A percentile compares a stretch with the other conserved stretches of the same genome.
These are phyloP conservation scores for Campylomormyrus tamandua DNA, from an alignment of 2,113 vertebrate species.

Conservation along the genomic window DNA sequence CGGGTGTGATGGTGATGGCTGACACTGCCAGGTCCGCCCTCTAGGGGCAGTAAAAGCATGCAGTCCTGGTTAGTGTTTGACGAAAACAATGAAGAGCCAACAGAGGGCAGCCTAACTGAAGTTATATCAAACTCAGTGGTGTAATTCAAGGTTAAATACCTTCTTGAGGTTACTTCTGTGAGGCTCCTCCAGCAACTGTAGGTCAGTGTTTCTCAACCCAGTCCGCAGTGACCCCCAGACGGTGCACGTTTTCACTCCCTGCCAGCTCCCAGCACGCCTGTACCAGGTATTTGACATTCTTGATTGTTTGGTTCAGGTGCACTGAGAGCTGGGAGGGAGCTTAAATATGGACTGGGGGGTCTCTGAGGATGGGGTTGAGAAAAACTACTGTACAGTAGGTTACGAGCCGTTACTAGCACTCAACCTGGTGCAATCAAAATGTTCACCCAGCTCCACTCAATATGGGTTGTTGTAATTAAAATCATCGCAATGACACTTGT, in stretches of 20 bases:
- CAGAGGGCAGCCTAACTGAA: not conserved
- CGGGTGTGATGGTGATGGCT: slow-evolving; percentile 91
- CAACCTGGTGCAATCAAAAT: not conserved
- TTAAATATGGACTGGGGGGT: not conserved
- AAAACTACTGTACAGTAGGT: not conserved
- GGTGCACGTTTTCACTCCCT: not conserved
- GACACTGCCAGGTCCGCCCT: slow-evolving; percentile 90
- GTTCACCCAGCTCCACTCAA: not conserved
- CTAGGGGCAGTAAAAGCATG: slow-evolving; percentile 49
- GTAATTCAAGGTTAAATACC: not conserved
- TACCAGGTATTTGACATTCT: not conserved
- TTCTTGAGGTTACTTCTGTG: not conserved
- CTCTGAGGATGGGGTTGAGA: not conserved
- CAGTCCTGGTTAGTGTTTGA: not conserved
- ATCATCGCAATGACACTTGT: not conserved
- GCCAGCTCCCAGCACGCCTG: not conserved
- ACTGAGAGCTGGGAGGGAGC: not conserved
- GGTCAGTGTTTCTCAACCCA: not conserved
- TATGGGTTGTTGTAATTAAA: not conserved
- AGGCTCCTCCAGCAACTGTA: not conserved
- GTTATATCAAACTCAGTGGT: not conserved
- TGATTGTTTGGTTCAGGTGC: not conserved
- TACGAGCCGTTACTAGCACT: not conserved
- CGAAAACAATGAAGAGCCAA: not conserved
- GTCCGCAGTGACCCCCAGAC: not conserved